Conservation (phyloP, 2,888 invertebrate species). For the Listrodromus nycthemerus region DNA sequence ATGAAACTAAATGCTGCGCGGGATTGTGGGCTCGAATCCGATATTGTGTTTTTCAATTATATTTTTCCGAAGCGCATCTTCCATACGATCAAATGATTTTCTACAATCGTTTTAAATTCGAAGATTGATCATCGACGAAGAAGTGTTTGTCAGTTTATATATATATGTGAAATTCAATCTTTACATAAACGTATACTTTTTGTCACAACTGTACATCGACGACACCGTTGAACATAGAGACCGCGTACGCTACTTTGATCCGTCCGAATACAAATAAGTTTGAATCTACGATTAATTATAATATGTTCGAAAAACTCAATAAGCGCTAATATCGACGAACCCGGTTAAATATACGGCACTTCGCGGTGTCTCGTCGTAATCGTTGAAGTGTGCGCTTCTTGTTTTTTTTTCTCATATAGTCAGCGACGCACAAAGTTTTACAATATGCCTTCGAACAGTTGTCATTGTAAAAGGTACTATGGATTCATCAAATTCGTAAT, state of each 20-base stretch:
- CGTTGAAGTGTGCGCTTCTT: constrained; percentile 24
- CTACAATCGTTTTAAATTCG: neutral
- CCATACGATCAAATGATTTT: neutral
- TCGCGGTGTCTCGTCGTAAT: constrained; percentile 40
- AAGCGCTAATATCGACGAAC: constrained; percentile 34
- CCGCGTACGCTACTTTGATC: constrained; percentile 47
- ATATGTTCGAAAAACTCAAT: constrained; percentile 23
- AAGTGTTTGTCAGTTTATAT: constrained; percentile 14
- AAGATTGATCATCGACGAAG: constrained; percentile 18
- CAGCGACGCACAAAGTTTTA: constrained; percentile 62
- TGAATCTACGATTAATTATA: constrained; percentile 62
- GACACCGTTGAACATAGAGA: constrained; percentile 41
- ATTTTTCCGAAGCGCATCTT: neutral
- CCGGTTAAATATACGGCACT: constrained; percentile 24
- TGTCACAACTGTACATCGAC: constrained; percentile 57
- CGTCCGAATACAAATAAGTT: constrained; percentile 60
- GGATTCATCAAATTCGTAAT: constrained; percentile 69
- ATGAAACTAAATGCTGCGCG: neutral
- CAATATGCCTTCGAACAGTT: constrained; percentile 56
- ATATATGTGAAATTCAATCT: constrained; percentile 58
- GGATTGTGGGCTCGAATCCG: constrained; percentile 2
- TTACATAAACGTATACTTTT: constrained; percentile 66
- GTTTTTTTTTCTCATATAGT: constrained; percentile 49
- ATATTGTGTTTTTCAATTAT: neutral
- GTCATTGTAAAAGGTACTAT: constrained; percentile 57